Percentiles rank a stretch among this genome's conserved stretches.
Conservation (phyloP, 2,113 vertebrate species). For the Leucoraja erinaceus region DNA sequence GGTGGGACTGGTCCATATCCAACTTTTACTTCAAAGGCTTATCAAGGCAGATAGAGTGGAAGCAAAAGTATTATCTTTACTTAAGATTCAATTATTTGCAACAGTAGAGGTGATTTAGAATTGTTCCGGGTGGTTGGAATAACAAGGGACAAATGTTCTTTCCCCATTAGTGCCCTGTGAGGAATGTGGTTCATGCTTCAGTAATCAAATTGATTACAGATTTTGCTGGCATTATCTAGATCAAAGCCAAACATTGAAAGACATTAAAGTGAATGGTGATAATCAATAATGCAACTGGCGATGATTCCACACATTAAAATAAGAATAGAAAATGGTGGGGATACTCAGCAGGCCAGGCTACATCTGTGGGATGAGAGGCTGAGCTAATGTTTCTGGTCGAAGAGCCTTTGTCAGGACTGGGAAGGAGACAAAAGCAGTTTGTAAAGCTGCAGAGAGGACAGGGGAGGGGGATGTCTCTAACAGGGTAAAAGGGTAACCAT, state of each 20-base stretch:
- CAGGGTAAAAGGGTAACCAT: no score
- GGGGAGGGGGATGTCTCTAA: no score
- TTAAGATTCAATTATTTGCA: neutral
- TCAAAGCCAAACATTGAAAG: neutral
- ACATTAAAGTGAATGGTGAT: neutral
- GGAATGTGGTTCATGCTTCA: neutral
- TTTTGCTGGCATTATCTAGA: no score
- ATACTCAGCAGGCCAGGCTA: no score
- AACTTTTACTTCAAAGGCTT: neutral
- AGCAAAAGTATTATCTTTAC: neutral
- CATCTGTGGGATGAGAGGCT: no score
- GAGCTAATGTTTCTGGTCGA: no score
- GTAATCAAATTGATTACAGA: neutral
- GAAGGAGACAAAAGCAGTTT: no score
- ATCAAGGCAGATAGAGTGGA: neutral
- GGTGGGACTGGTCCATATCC: no score
- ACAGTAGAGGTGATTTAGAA: neutral
- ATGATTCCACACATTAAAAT: neutral
- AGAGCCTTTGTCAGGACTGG: no score
- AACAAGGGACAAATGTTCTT: neutral
- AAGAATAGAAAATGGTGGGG: no score
- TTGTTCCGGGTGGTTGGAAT: neutral
- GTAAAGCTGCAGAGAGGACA: no score
- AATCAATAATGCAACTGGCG: neutral
- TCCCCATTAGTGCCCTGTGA: neutral